Percentiles rank a stretch among this genome's conserved stretches.
phyloP scores from a whole-genome alignment of 2,888 invertebrate genomes.

The Heliconius sara region DNA sequence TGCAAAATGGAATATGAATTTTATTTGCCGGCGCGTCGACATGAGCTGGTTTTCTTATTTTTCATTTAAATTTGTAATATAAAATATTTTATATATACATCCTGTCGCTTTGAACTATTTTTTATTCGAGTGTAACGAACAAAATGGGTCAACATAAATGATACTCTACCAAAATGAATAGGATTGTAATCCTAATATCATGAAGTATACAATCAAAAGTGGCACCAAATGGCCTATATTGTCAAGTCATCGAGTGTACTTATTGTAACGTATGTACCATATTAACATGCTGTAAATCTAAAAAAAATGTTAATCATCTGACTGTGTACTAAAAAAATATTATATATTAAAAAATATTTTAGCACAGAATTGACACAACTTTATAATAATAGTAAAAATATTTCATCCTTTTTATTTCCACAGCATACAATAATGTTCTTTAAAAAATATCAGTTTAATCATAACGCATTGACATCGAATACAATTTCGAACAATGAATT shows the following conservation, averaged over 20 bases:
- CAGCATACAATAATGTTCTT: neutral
- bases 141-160: neutral
- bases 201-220: too few species aligned
- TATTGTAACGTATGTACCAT: too few species aligned
- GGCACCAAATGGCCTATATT: too few species aligned
- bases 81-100: neutral
- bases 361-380: too few species aligned
- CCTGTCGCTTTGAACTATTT: neutral
- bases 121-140: neutral
- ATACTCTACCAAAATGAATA: neutral
- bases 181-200: too few species aligned
- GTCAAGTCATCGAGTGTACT: too few species aligned
- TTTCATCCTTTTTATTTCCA: neutral
- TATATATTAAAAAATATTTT: too few species aligned
- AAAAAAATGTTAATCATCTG: too few species aligned
- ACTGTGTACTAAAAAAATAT: too few species aligned
- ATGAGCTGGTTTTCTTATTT: constrained; percentile 1
- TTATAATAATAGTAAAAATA: too few species aligned
- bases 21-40: constrained; percentile 4
- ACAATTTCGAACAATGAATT: neutral
- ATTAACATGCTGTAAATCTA: too few species aligned
- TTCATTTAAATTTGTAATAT: constrained; percentile 4
- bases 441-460: neutral
- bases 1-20: constrained; percentile 27
- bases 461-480: neutral